These are phyloP conservation scores for Chiloscyllium punctatum DNA, from an alignment of 2,797 vertebrate genomes.

Conservation along the genomic window DNA sequence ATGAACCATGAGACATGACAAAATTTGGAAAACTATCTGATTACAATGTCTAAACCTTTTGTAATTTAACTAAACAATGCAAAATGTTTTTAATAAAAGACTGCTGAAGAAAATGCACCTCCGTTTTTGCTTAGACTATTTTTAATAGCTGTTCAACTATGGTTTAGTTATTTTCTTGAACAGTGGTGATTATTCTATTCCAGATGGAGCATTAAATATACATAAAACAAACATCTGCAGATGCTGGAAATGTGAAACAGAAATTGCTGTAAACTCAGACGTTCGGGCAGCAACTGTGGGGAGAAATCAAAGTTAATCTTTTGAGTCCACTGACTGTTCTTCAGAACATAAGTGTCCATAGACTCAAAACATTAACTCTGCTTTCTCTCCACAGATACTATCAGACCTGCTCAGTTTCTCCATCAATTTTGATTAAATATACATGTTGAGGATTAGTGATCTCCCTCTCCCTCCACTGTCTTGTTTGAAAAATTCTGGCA, in stretches of 20 bases:
- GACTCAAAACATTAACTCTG: too few relatives aligned
- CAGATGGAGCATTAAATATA: not conserved
- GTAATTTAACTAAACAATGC: not conserved
- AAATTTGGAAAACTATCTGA: not conserved
- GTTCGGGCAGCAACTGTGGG: too few relatives aligned
- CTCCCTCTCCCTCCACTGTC: not conserved
- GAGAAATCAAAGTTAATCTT: too few relatives aligned
- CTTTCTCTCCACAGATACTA: too few relatives aligned
- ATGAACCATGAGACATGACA: not conserved
- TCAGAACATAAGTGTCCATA: too few relatives aligned
- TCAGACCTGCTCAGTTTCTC: too few relatives aligned
- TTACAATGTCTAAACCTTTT: not conserved
- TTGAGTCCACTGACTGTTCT: too few relatives aligned
- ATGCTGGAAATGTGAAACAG: too few relatives aligned
- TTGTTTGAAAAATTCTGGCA: not conserved
- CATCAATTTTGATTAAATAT: too few relatives aligned
- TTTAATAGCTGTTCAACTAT: not conserved
- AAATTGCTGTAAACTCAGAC: too few relatives aligned
- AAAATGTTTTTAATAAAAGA: constrained; percentile 4
- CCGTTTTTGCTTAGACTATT: not conserved
- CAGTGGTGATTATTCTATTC: not conserved
- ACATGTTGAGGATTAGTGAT: not conserved
- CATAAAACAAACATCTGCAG: too few relatives aligned
- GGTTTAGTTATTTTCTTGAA: not conserved
- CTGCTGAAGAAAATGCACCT: not conserved